Percentiles rank a stretch among this genome's conserved stretches.
Conservation (phyloP, 2,797 vertebrate genomes). For the Anguilla megastoma region DNA sequence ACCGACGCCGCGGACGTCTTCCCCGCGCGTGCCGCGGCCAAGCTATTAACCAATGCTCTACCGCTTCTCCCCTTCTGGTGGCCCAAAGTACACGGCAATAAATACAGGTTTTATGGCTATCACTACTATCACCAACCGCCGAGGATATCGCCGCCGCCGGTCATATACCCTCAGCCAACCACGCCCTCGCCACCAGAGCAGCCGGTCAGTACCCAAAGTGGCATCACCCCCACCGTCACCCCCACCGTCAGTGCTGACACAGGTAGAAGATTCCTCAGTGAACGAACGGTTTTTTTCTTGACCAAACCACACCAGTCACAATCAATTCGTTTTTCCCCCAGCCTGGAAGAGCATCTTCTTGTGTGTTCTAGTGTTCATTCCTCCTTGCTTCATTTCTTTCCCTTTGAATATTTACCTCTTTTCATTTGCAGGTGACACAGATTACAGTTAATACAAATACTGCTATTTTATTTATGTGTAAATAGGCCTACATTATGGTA, state of each 20-base stretch:
- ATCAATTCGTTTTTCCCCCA: neutral
- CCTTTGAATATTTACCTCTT: neutral
- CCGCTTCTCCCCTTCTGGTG: conserved; percentile 39
- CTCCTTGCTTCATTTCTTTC: neutral
- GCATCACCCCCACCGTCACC: conserved; percentile 43
- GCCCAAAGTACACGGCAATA: conserved; percentile 59
- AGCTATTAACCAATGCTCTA: conserved; percentile 24
- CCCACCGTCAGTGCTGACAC: conserved; percentile 45
- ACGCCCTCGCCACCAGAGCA: conserved; percentile 42
- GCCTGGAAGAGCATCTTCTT: conserved; percentile 5
- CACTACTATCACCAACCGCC: conserved; percentile 52
- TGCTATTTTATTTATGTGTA: neutral
- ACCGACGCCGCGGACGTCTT: neutral
- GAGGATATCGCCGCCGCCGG: conserved; percentile 48
- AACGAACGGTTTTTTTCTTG: conserved; percentile 18
- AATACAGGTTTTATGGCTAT: conserved; percentile 61
- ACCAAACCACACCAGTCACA: neutral
- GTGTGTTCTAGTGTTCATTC: neutral
- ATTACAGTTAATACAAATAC: neutral
- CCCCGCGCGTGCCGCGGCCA: neutral
- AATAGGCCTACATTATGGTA: neutral
- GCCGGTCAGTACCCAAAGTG: conserved; percentile 50
- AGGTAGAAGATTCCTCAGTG: conserved; percentile 53
- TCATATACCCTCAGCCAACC: conserved; percentile 48
- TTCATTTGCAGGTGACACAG: neutral